Evolutionary conservation across 2,113 vertebrate genomes (phyloP).

Genomic region (Mobula birostris): DNA sequence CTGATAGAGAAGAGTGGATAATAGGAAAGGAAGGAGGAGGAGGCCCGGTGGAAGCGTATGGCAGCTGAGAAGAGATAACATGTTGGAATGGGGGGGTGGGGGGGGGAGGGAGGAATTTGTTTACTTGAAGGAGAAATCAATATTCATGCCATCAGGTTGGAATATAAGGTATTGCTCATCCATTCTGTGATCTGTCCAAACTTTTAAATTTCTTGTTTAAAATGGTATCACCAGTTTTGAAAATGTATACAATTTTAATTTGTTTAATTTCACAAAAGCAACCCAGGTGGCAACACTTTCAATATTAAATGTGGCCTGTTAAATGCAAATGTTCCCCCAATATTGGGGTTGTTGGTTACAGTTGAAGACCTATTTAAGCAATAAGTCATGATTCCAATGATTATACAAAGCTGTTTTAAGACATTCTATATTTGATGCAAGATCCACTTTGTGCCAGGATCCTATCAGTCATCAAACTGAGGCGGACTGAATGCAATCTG

Average conservation of each 20-base stretch:
- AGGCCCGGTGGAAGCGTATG: no score
- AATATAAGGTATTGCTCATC: no score
- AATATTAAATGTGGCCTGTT: not conserved
- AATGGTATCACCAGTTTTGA: not conserved
- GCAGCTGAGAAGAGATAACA: no score
- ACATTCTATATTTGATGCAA: not conserved
- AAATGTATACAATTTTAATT: not conserved
- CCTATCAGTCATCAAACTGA: not conserved
- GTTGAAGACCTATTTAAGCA: not conserved
- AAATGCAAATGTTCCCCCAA: not conserved
- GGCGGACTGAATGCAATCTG: not conserved
- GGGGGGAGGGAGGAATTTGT: no score
- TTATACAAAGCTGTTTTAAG: not conserved
- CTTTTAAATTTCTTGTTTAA: no score
- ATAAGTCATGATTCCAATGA: not conserved
- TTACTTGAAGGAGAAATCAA: no score
- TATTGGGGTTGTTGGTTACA: not conserved
- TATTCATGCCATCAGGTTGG: no score
- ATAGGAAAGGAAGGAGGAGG: no score
- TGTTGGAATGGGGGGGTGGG: no score
- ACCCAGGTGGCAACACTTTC: not conserved
- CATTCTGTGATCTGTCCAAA: no score
- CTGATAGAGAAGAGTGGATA: no score
- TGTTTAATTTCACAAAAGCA: not conserved
- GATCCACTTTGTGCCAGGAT: not conserved